phyloP scores from a whole-genome alignment of 2,797 vertebrate genomes.

The Hybognathus amarus region DNA sequence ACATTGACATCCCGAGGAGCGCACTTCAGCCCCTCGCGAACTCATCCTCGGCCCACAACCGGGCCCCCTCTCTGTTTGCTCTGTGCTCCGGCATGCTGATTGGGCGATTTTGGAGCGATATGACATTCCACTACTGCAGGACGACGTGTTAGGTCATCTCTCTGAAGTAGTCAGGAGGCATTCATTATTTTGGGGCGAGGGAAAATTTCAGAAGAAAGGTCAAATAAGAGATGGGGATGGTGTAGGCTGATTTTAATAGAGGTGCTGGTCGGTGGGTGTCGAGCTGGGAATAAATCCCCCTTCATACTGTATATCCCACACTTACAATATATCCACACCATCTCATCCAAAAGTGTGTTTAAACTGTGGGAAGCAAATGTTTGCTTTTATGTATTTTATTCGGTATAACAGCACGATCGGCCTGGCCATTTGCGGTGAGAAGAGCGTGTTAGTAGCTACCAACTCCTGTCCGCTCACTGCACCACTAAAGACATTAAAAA shows the following conservation, averaged over 20 bases:
- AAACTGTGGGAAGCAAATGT: conserved; percentile 83
- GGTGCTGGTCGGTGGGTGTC: conserved; percentile 62
- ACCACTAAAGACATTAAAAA: conserved; percentile 73
- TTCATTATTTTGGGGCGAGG: conserved; percentile 74
- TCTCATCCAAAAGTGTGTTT: conserved; percentile 79
- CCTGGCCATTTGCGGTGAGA: conserved; percentile 46
- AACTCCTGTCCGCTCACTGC: conserved; percentile 44
- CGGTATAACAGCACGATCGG: conserved; percentile 73
- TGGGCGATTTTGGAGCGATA: conserved; percentile 80
- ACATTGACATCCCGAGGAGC: conserved; percentile 79
- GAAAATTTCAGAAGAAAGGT: conserved; percentile 81
- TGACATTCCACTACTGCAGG: conserved; percentile 77
- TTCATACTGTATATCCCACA: conserved; percentile 76
- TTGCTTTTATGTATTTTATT: conserved; percentile 83
- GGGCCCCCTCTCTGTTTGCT: conserved; percentile 77
- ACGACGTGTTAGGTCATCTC: conserved; percentile 71
- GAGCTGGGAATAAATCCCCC: conserved; percentile 81
- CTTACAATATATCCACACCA: conserved; percentile 82
- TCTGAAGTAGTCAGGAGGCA: conserved; percentile 79
- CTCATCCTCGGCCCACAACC: conserved; percentile 57
- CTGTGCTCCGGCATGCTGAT: conserved; percentile 82
- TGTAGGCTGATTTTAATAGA: conserved; percentile 68
- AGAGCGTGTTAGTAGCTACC: neutral
- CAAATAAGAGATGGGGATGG: conserved; percentile 69
- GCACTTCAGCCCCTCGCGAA: conserved; percentile 63